phyloP scores from a whole-genome alignment of 2,113 vertebrate species.

The Entosphenus tridentatus region DNA sequence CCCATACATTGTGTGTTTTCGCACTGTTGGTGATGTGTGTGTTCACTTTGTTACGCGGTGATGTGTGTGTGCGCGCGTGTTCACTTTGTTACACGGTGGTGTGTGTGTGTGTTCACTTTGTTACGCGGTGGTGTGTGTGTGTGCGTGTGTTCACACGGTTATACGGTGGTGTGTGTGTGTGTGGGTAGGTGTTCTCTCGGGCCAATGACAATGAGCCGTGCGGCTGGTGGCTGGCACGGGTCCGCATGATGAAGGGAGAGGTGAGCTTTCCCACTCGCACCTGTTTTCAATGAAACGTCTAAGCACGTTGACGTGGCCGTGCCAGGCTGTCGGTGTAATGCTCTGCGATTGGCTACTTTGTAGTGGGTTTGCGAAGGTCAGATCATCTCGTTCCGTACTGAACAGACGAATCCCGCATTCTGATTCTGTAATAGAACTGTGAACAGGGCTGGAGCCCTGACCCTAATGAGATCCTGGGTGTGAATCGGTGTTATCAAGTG shows the following conservation, averaged over 20 bases:
- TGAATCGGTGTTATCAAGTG: too few species aligned
- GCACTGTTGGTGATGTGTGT: neutral
- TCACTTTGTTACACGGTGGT: neutral
- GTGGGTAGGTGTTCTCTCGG: conserved; percentile 47
- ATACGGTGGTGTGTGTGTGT: neutral
- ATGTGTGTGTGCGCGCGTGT: neutral
- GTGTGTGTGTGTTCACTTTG: neutral
- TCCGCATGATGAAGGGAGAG: conserved; percentile 78
- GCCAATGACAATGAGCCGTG: conserved; percentile 67
- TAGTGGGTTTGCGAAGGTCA: too few species aligned
- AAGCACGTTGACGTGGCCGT: too few species aligned
- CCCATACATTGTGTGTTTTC: neutral
- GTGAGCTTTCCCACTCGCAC: conserved; percentile 22
- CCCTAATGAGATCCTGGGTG: too few species aligned
- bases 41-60: neutral
- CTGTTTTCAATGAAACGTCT: too few species aligned
- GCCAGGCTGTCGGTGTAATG: too few species aligned
- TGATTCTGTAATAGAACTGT: too few species aligned
- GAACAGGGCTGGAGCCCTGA: too few species aligned
- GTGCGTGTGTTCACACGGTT: neutral
- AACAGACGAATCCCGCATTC: too few species aligned
- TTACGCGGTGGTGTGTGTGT: neutral
- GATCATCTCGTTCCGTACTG: too few species aligned
- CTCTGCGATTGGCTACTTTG: too few species aligned
- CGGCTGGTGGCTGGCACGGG: conserved; percentile 68